Evolutionary conservation across 2,888 invertebrate genomes (phyloP), one percentile per base, ranked within the genome.

Genomic region (Torymus auratus): DNA sequence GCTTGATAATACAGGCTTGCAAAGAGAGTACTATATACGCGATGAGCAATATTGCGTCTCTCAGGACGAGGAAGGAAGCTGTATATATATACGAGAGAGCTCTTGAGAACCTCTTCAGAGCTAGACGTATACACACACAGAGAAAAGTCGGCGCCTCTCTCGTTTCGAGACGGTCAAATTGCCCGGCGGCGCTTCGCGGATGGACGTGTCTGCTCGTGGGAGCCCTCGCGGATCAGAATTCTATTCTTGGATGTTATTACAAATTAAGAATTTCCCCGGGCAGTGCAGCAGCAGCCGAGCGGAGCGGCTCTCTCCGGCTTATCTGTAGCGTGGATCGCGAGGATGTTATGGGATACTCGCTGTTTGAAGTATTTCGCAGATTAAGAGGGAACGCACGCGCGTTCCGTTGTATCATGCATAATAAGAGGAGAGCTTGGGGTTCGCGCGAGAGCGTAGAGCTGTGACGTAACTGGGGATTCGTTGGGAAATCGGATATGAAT

Each of bases 161-260:
- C 81, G 65, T 65, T 67, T 68, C 61, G 70, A 81, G 81, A 81
- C 78, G 78, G 70, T 78, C 78, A 79, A 82, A 79, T 79, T 79
- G 75, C 62, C 76, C 68, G 53, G 68, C 61, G 78, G 73, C 74
- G 60, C 61, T 76, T 56, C 60, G 64, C 68, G 41, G 41, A 41
- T 41, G 41, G 41, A 41, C 41, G 41, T 41, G 41, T 5, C 55
- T 20, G 20, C 75, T 75, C 75, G 70, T 80, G 81, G 72, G 73
- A 77, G 67, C 69, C 61, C 20, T 23, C 13, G 20, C 60, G 62
- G 50, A 23, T 68, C 72, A 56, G 65, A 28, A 64, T 70, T 78
- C 74, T 82, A 82, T 82, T 82, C 81, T 62, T 58, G 75, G 71
- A 75, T 78, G 61, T 78, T 78, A 81, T 74, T 78, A 78, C 71